Conservation (phyloP, 2,113 vertebrate genomes). For the Heterotilapia buettikoferi region DNA sequence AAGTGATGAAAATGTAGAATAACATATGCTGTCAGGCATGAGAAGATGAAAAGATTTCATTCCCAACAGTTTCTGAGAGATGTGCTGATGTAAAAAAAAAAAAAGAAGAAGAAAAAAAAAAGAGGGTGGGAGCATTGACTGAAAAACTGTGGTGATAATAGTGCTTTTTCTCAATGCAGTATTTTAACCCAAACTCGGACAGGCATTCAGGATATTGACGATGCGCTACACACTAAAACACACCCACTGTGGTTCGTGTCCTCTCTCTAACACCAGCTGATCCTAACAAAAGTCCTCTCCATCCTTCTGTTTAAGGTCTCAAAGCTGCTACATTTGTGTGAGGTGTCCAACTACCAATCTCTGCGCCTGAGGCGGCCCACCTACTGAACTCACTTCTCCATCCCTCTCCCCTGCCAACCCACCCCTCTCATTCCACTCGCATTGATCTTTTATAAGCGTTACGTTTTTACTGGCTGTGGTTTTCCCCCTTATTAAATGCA, state of each 20-base stretch:
- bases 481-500: conserved; percentile 31
- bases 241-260: background rate
- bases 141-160: background rate
- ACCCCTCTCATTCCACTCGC: background rate
- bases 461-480: background rate
- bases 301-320: conserved; percentile 21
- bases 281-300: conserved; percentile 24
- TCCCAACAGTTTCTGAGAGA: background rate
- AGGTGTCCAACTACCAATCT: conserved; percentile 19
- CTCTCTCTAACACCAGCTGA: background rate
- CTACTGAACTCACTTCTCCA: conserved; percentile 40
- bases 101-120: accelerated
- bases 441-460: conserved; percentile 10
- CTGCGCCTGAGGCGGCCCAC: conserved; percentile 34
- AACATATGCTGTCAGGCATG: conserved; percentile 52
- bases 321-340: background rate
- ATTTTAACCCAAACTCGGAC: background rate
- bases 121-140: background rate
- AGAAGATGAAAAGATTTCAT: conserved; percentile 55
- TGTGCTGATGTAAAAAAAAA: background rate
- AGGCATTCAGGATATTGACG: background rate
- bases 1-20: conserved; percentile 56
- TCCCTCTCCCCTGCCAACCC: conserved; percentile 12
- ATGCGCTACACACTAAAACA: background rate
- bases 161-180: background rate